A percentile compares a stretch with the other conserved stretches of the same genome.
Conservation (phyloP, 2,888 invertebrate species). For the Drosophila mayaguana region DNA sequence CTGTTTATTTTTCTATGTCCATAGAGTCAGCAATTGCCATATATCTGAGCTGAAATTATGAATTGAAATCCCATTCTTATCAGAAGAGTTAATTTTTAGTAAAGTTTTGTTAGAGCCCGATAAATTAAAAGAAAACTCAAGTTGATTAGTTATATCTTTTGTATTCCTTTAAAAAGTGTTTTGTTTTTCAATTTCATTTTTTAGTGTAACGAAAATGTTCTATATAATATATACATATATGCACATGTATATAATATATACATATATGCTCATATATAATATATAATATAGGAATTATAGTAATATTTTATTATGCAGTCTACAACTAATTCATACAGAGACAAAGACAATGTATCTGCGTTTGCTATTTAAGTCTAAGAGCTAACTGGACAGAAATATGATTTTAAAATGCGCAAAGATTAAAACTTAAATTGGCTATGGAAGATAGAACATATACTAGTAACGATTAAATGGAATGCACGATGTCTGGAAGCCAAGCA, state of each 20-base stretch:
- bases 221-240: too few relatives aligned
- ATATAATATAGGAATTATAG: neutral
- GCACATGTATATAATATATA: too few relatives aligned
- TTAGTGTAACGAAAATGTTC: too few relatives aligned
- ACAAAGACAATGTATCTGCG: slow-evolving; percentile 10
- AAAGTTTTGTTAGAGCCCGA: neutral
- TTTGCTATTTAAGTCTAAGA: slow-evolving; percentile 14
- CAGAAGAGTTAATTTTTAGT: too few relatives aligned
- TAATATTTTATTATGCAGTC: slow-evolving; percentile 7
- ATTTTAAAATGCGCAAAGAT: slow-evolving; percentile 23
- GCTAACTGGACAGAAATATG: slow-evolving; percentile 22
- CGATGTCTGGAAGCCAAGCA: neutral
- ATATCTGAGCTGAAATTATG: too few relatives aligned
- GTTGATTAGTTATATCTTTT: neutral
- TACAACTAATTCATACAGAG: slow-evolving; percentile 32
- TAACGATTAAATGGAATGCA: slow-evolving; percentile 15
- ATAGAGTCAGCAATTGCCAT: too few relatives aligned
- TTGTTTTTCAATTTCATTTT: too few relatives aligned
- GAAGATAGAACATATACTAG: neutral
- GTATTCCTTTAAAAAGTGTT: too few relatives aligned
- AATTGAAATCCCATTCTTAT: too few relatives aligned
- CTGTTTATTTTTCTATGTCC: too few relatives aligned
- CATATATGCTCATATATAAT: too few relatives aligned
- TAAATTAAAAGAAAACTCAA: neutral
- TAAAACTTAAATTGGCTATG: slow-evolving; percentile 19